Evolutionary conservation across 2,888 invertebrate genomes (phyloP).

Genomic region (Aphodius granarius): DNA sequence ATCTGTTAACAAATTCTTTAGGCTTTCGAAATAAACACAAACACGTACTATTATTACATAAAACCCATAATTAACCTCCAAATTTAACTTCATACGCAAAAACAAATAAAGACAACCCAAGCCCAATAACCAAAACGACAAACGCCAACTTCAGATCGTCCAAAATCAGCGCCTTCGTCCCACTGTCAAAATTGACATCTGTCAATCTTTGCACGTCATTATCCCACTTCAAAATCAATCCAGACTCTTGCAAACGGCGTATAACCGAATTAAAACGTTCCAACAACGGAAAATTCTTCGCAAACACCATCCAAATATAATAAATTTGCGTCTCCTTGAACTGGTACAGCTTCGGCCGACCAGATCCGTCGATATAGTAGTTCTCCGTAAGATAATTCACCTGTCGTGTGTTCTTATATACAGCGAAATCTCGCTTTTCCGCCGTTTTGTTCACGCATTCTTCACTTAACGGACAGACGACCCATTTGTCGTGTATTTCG

Average conservation of each 20-base stretch:
- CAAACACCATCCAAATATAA: constrained; percentile 23
- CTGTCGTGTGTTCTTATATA: constrained; percentile 32
- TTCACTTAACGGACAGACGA: constrained; percentile 30
- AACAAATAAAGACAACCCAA: constrained; percentile 2
- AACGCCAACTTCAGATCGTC: constrained; percentile 24
- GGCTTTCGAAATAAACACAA: no score
- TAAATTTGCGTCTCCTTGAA: constrained; percentile 24
- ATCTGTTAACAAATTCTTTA: no score
- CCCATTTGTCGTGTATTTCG: constrained; percentile 31
- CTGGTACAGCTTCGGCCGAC: constrained; percentile 28
- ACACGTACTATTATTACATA: no score
- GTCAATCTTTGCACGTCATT: constrained; percentile 17
- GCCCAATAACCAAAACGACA: constrained; percentile 15
- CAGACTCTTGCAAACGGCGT: constrained; percentile 20
- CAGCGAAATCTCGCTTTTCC: constrained; percentile 31
- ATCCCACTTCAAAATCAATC: constrained; percentile 32
- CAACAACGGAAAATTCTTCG: constrained; percentile 28
- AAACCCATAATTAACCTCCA: no score
- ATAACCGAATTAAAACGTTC: constrained; percentile 23
- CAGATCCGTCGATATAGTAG: constrained; percentile 30
- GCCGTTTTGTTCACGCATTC: constrained; percentile 35
- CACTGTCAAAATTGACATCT: background rate
- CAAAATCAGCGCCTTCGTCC: constrained; percentile 7
- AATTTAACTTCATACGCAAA: constrained; percentile 11
- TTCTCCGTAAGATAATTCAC: constrained; percentile 31